Base-by-base conservation (phyloP, 2,888 invertebrate species). In the Cabera pusaria region DNA sequence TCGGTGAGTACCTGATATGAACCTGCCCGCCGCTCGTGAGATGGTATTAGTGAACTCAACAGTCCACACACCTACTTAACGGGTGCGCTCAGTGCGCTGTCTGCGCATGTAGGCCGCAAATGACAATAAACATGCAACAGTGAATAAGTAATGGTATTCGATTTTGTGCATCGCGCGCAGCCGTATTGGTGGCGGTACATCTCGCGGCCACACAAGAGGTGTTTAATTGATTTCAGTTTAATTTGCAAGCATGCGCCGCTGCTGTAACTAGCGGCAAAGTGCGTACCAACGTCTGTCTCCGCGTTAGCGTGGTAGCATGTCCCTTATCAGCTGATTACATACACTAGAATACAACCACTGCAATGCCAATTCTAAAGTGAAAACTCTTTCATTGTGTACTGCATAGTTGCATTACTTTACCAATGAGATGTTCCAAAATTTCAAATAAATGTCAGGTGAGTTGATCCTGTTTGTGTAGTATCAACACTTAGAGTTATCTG, bases 91-190 rank as follows among this genome's bases (percentile, higher is more conserved):
- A 63, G 67, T 67, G 64, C 56, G 60, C 70, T 72, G 67, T 74
- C 68, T 82, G 85, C 82, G 84, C 85, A 85, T 79, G 78, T 80
- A 82, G 78, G 74, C 71, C 74, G 80, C 75, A 74, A 72, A 76
- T 72, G 74, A 78, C 75, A 75, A 74, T 83, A 85, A 83, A 84
- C 80, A 84, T 78, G 73, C 74, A 76, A 72, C 66, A 64, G 73
- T 36, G 41, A 42, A 42, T 42, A 31, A 42, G 31, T 83, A 77
- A 84, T 82, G 69, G 64, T 66, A 69, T 85, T 85, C 77, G 82
- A 83, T 83, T 74, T 80, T 76, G 76, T 84, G 84, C 82, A 83
- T 74, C 69, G 76, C 70, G 67, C 75, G 81, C 79, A 81, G 80
- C 60, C 70, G 73, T 73, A 65, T 64, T 67, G 58, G 49, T 58